Conservation (phyloP, 2,113 vertebrate genomes). For the Diadophis punctatus region DNA sequence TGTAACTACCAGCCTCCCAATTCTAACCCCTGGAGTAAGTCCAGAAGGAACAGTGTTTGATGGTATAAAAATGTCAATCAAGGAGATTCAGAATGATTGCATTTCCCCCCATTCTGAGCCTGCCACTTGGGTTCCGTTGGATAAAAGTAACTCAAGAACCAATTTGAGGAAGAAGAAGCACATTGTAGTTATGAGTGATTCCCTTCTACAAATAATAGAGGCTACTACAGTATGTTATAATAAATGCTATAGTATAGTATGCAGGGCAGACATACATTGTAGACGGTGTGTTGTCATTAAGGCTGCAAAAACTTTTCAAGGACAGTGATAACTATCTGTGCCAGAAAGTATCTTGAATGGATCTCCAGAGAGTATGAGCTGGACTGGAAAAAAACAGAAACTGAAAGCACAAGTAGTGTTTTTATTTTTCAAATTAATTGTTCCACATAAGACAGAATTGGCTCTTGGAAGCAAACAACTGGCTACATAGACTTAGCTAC, state of each 20-base stretch:
- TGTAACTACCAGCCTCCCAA: neutral
- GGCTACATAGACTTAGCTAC: neutral
- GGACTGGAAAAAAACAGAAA: neutral
- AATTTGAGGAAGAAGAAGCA: neutral
- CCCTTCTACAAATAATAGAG: neutral
- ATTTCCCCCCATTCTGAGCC: neutral
- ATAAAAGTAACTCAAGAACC: neutral
- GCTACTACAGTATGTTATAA: neutral
- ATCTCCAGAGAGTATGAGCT: neutral
- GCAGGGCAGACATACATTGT: neutral
- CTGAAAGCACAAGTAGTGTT: neutral
- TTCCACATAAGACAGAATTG: neutral
- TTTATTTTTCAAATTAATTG: neutral
- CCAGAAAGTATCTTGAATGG: neutral
- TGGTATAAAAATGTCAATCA: neutral
- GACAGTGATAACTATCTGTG: neutral
- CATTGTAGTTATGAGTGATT: neutral
- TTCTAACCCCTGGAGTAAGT: neutral
- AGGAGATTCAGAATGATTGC: neutral
- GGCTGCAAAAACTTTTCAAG: neutral
- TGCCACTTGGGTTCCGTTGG: neutral
- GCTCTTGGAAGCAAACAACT: neutral
- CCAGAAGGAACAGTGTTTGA: neutral
- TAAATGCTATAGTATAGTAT: neutral
- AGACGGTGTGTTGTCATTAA: neutral